Base-by-base conservation (phyloP, 2,113 vertebrate genomes). In the Puffinus mauretanicus region DNA sequence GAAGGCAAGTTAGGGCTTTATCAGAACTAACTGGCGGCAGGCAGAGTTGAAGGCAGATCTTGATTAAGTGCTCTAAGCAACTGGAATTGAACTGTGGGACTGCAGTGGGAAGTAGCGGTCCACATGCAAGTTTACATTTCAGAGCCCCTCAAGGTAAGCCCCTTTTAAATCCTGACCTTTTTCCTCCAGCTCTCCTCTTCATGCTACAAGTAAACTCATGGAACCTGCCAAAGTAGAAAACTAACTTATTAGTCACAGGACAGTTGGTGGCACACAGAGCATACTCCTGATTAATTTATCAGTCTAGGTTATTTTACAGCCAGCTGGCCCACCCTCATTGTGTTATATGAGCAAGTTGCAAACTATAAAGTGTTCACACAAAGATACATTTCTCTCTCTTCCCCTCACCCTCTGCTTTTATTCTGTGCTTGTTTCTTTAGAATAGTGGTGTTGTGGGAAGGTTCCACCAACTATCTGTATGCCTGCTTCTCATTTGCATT, bases 221-320 rank as follows among this genome's bases (percentile, higher is more conserved):
- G 73, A 82, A 84, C 82, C 86, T 92, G 96, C 88, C 72, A 29
- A 91, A 94, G 77, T 6, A 92, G 83, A 91, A 87, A 78, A 42
- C 65, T 12, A 78, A 81, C 13, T 69, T 71, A 83, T 67, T 83
- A 94, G 88, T 65, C 67, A 92, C 19, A 81, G 72, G 90, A 67
- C 60, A 94, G 72, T 87, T 90, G 83, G 82, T 88, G 72, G 92
- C 92, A 96, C 90, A 84, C 44, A 47, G 71, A 88, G 61, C n/a
- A 66, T 76, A 71, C 32, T 75, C 69, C 90, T 84, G 67, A 78
- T 88, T 70, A 58, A 88, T 93, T 93, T n/a, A 88, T 84, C 86
- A 72, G 21, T 15, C 76, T 38, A 86, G 82, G 70, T 38, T 57
- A 57, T 62, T 80, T 80, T 46, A 72, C 4, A 4, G 73, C 36